Base-by-base conservation (phyloP, 1,140 invertebrate species). In the Aphidius ervi region DNA sequence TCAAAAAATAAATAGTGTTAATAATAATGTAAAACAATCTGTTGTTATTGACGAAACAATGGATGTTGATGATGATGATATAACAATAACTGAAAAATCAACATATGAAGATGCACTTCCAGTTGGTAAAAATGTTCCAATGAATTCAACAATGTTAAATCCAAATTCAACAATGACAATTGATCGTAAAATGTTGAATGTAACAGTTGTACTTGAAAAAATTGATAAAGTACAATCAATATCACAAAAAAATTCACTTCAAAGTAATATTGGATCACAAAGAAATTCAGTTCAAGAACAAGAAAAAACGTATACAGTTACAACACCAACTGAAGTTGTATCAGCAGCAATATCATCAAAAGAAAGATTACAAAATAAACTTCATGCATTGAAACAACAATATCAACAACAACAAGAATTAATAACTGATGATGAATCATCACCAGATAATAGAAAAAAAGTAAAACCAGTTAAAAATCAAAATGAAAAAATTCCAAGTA, bases 391-490 rank as follows among this genome's bases (percentile, higher is more conserved):
- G 9, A 67, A 70, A 55, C 20, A 61, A 31, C 23, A 31, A 31
- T 31, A 31, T 31, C 2, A 31, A 31, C 23, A 31, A 31, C 23
- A 31, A 31, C 55, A 58, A 52, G 31, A 69, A 6, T 63, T 80
- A 6, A 68, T 80, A 0, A 79, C 78, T 6, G 78, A 80, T 5
- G 78, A 80, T 31, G 76, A 80, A 57, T 77, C 77, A 5, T 74
- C 77, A 0, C 68, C 71, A 0, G 72, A 76, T 47, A 46, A 65
- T 42, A 70, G 65, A 23, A 57, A 49, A 16, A 57, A 52, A 39
- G 2, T 39, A 60, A n/a, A n/a, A 55, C 20, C n/a, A 41, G 5
- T 63, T 53, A 56, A 63, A 6, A 68, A 64, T 3, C 23, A 43
- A 16, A 43, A 43, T 58, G 9, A 42, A 58, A 39, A 61, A 63